These are phyloP conservation scores for Chaetophractus vellerosus DNA, from an alignment of 2,797 vertebrate species.

Conservation along the genomic window DNA sequence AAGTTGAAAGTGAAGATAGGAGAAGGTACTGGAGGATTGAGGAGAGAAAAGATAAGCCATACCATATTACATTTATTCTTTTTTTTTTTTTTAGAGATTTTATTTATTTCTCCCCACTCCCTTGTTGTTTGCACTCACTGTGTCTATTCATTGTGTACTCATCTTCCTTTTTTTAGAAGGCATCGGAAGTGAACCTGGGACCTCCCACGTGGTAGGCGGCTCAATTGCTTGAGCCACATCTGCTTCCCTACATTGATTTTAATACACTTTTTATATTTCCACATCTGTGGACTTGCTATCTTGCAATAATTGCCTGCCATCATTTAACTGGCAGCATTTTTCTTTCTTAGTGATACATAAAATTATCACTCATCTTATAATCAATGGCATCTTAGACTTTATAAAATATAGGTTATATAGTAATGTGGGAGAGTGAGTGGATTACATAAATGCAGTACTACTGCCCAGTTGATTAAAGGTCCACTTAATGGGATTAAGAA, in stretches of 20 bases:
- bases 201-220: too few relatives aligned
- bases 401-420: neutral
- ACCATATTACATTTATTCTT: neutral
- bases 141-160: too few relatives aligned
- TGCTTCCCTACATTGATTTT: neutral
- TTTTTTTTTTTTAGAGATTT: too few relatives aligned
- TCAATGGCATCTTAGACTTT: constrained; percentile 15
- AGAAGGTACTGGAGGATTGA: neutral
- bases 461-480: neutral
- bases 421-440: neutral
- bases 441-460: constrained; percentile 30
- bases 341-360: neutral
- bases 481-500: neutral
- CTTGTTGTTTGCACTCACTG: too few relatives aligned
- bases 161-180: too few relatives aligned
- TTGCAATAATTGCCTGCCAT: neutral
- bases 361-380: neutral
- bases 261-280: neutral
- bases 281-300: neutral
- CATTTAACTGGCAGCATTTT: constrained; percentile 15
- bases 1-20: constrained; percentile 43
- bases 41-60: constrained; percentile 18
- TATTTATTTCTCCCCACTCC: too few relatives aligned
- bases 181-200: too few relatives aligned
- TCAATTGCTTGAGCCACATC: too few relatives aligned